A percentile compares a stretch with the other conserved stretches of the same genome.
These are phyloP conservation scores for Cylloceria caligata DNA, from an alignment of 2,888 invertebrate species.

Conservation along the genomic window DNA sequence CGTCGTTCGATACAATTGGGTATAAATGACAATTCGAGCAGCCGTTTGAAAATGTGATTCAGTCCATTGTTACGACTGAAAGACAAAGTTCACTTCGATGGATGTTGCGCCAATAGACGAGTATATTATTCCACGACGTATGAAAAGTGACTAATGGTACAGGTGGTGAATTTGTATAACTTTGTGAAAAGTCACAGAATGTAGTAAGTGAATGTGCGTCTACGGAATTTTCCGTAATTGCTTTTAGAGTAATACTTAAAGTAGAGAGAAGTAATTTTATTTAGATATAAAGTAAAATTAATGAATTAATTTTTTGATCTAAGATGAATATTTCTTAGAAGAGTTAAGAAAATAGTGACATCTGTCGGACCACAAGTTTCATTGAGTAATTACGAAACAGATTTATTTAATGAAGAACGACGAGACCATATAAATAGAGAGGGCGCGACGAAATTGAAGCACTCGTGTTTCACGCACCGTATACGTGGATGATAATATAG, in stretches of 20 bases:
- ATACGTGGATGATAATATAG: conserved; percentile 31
- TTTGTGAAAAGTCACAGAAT: background rate
- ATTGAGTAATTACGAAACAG: background rate
- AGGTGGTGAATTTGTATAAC: background rate
- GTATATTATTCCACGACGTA: background rate
- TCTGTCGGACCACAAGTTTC: background rate
- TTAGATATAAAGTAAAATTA: no score
- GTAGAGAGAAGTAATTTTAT: no score
- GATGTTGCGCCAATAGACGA: conserved; percentile 14
- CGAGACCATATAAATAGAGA: conserved; percentile 6
- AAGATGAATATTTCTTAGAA: background rate
- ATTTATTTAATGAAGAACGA: conserved; percentile 8
- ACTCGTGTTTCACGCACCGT: background rate
- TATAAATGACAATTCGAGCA: conserved; percentile 42
- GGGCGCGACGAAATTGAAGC: conserved; percentile 2
- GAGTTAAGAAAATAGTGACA: background rate
- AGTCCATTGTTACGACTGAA: conserved; percentile 45
- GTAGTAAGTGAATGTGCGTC: background rate
- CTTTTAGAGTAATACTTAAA: no score
- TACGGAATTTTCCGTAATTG: background rate
- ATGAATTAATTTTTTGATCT: background rate
- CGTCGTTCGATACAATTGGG: conserved; percentile 33
- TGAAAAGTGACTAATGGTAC: background rate
- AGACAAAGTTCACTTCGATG: conserved; percentile 36
- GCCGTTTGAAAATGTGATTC: conserved; percentile 48